These are phyloP conservation scores for Centropyge bicolor DNA, from an alignment of 2,797 vertebrate genomes.

Conservation along the genomic window DNA sequence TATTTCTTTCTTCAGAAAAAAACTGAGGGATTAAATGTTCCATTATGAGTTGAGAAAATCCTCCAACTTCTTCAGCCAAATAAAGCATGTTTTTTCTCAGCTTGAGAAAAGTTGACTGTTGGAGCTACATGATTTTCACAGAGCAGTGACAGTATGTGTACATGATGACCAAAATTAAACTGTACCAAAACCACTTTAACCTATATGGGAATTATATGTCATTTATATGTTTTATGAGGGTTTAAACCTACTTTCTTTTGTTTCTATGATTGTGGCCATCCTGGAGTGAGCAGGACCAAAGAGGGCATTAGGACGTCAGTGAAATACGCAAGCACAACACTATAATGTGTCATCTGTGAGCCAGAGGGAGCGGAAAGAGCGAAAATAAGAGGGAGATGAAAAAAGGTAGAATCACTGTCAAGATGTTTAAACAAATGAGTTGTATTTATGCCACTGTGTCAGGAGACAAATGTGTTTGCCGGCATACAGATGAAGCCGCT, in stretches of 20 bases:
- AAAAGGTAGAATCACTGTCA: conserved; percentile 18
- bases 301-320: conserved; percentile 39
- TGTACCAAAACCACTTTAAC: neutral
- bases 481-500: conserved; percentile 29
- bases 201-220: too few relatives aligned
- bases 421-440: conserved; percentile 39
- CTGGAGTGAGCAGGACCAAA: conserved; percentile 15
- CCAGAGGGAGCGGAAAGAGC: conserved; percentile 14
- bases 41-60: neutral
- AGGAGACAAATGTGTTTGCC: conserved; percentile 24
- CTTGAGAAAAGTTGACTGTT: neutral
- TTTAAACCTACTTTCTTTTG: neutral
- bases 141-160: too few relatives aligned
- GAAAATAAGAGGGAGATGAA: conserved; percentile 6
- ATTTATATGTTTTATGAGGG: neutral
- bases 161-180: neutral
- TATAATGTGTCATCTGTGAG: conserved; percentile 12
- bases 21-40: neutral
- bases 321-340: conserved; percentile 37
- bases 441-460: conserved; percentile 44
- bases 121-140: too few relatives aligned
- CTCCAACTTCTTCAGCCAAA: neutral
- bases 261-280: neutral
- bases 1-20: neutral
- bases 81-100: neutral